Conservation (phyloP, 2,888 invertebrate species). For the Drosophila kanekoi region DNA sequence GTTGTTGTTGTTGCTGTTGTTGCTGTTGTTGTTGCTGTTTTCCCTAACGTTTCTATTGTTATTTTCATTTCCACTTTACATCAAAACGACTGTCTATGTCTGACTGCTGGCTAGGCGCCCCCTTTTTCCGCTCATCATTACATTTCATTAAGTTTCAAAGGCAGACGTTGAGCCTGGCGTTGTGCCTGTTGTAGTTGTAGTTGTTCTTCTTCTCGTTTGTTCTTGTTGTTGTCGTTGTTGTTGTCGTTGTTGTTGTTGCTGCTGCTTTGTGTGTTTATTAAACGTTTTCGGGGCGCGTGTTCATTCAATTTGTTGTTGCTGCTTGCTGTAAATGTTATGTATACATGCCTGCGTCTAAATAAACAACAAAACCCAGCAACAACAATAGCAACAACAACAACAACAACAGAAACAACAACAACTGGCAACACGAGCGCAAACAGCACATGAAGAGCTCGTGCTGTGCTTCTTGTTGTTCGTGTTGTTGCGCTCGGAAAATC, state of each 20-base stretch:
- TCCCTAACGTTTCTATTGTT: conserved; percentile 56
- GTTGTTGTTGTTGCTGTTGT: conserved; percentile 23
- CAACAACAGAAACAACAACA: conserved; percentile 16
- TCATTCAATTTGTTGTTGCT: conserved; percentile 79
- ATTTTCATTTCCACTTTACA: conserved; percentile 63
- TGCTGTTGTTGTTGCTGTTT: conserved; percentile 29
- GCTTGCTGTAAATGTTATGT: conserved; percentile 70
- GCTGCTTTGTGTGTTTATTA: conserved; percentile 79
- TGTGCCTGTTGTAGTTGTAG: conserved; percentile 13
- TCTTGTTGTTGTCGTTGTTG: conserved; percentile 15
- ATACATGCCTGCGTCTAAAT: conserved; percentile 78
- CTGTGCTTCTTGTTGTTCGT: conserved; percentile 28
- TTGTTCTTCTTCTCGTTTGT: conserved; percentile 4
- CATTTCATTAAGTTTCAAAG: conserved; percentile 78
- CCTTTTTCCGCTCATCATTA: conserved; percentile 63
- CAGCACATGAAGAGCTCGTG: conserved; percentile 50
- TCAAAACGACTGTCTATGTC: conserved; percentile 63
- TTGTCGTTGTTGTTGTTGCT: conserved; percentile 16
- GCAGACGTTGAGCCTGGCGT: conserved; percentile 29
- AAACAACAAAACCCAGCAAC: conserved; percentile 62
- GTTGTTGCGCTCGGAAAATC: conserved; percentile 63
- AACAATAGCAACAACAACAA: conserved; percentile 25
- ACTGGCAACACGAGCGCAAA: conserved; percentile 33
- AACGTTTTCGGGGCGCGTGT: conserved; percentile 80
- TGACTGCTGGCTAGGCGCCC: conserved; percentile 49